Conservation (phyloP, 2,888 invertebrate species). For the Serripes groenlandicus region DNA sequence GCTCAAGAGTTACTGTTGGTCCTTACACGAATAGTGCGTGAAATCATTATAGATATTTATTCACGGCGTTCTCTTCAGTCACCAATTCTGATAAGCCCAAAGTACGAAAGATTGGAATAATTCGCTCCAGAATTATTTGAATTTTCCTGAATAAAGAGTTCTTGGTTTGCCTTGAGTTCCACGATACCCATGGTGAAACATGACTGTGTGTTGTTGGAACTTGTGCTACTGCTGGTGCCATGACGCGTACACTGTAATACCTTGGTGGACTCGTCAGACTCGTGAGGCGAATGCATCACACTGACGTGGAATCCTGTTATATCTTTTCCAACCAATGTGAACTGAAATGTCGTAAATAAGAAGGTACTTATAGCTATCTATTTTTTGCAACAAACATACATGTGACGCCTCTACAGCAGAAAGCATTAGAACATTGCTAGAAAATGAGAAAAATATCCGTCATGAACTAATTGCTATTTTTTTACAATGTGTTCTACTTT, state of each 20-base stretch:
- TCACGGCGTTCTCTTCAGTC: neutral
- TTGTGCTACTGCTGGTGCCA: too few species aligned
- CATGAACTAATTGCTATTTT: too few species aligned
- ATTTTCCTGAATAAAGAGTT: slow-evolving; percentile 27
- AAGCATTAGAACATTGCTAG: too few species aligned
- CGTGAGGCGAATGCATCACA: neutral
- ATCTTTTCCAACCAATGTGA: neutral
- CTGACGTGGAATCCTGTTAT: slow-evolving; percentile 13
- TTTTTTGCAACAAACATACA: too few species aligned
- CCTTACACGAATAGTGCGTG: too few species aligned
- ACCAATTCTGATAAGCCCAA: slow-evolving; percentile 41
- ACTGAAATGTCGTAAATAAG: slow-evolving; percentile 7
- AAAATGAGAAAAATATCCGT: too few species aligned
- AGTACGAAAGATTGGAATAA: slow-evolving; percentile 21
- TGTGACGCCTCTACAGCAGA: too few species aligned
- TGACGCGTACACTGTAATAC: slow-evolving; percentile 10
- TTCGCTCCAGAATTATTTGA: slow-evolving; percentile 16
- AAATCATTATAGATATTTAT: too few species aligned
- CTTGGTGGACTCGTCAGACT: neutral
- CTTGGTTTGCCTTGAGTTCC: neutral
- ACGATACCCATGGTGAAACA: slow-evolving; percentile 41
- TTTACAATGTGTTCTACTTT: too few species aligned
- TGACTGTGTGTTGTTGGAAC: neutral
- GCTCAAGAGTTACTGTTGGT: too few species aligned
- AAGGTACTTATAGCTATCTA: too few species aligned